Evolutionary conservation across 2,888 invertebrate species (phyloP), one percentile per base, ranked within the genome.

Genomic region (Melanargia galathea): DNA sequence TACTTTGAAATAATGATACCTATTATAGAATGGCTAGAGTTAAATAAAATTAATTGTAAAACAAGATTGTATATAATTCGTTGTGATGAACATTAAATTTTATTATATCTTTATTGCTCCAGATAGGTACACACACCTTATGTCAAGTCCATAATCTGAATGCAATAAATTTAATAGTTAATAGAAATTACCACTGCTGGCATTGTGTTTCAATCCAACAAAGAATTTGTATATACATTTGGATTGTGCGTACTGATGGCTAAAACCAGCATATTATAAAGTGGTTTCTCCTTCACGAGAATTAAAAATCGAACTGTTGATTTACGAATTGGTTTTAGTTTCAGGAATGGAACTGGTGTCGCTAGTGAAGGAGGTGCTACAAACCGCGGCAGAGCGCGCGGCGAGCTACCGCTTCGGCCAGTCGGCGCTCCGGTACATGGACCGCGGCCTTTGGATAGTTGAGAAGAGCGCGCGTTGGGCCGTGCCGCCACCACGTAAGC

Each of bases 381-480:
- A 86, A 62, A 80, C 73, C 30, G 72, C 76, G n/a, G 87, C 83
- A 40, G 91, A 92, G 70, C 78, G 81, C 22, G 83, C 77, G 16
- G 88, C 85, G 18, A 87, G 91, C 75, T 89, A 87, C 74, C 79
- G 82, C 1, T 18, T 92, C 1, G 93, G 93, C 0, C 93, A 93
- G 75, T 76, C 81, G 0, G 73, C 82, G 33, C 76, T 93, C 33
- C 80, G 87, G 63, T 74, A 89, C 26, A 48, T 86, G 4, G 93
- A 93, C 72, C 86, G 88, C 10, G 81, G 83, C 26, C 80, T 93
- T 0, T 92, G 92, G 92, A 82, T 92, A 13, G 73, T 93, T 0
- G 93, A 93, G 75, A 93, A 93, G 71, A 89, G 92, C 30, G 89
- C 92, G 0, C 84, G 92, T 62, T 93, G 93, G 93, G 92, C 93